Evolutionary conservation across 1,140 invertebrate species (phyloP), one percentile per base, ranked within the genome.

Genomic region (Drosophila carrolli): DNA sequence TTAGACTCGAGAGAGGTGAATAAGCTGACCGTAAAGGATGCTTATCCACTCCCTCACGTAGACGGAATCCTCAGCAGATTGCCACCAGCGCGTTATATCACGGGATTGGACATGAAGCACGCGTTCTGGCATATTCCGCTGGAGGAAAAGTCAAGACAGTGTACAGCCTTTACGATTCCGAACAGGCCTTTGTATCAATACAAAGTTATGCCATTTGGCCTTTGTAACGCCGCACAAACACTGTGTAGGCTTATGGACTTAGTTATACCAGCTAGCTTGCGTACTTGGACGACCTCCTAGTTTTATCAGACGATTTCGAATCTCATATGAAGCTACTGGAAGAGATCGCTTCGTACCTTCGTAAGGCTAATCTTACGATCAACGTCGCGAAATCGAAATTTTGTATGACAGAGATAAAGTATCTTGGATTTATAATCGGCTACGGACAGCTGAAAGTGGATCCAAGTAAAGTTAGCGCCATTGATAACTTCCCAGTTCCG

Each of bases 261-360:
- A 14, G 58, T 62, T 1, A 56, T 71, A 11, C 56, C 5, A 29
- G 23, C 14, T 38, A 63, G 19, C n/a, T 11, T 50, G 27, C 76
- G 81, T 8, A 11, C 58, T 35, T 94, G 0, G 94, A 94, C 75
- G 94, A 94, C 56, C 80, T 94, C 1, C 60, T 94, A 0, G 63
- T 94, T 11, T 82, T 88, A 16, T 84, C 76, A 4, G 60, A 79
- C 6, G 90, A 71, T 13, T 92, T 92, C 51, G 89, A 93, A 5
- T 78, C 93, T 13, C 93, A 94, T 65, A 58, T 94, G 0, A 16
- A 41, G 3, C 23, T 62, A 10, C 57, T 92, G 27, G 27, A 47
- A 27, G 40, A 60, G 29, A 27, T 76, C 1, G 55, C 66, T 5
- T 13, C 1, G 5, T 51, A 8, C 32, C 29, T 76, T 7, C 54